These are phyloP conservation scores for Oscheius sp. DNA, from an alignment of 2,888 invertebrate species.

Conservation along the genomic window DNA sequence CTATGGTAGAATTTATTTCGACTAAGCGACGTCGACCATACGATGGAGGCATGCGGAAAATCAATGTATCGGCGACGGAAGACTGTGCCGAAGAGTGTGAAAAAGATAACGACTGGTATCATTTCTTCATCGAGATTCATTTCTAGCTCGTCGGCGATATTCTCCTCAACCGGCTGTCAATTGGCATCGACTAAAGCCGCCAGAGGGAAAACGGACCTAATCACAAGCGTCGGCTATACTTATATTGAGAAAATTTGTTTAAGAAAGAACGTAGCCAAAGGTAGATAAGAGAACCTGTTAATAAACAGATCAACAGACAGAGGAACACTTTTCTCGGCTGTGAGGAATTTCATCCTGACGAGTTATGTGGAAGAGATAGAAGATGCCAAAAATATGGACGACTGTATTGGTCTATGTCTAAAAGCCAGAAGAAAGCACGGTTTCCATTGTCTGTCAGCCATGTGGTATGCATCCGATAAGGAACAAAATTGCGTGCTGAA, in stretches of 20 bases:
- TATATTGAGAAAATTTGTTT: slow-evolving; percentile 25
- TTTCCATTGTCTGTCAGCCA: slow-evolving; percentile 11
- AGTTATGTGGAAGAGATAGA: slow-evolving; percentile 24
- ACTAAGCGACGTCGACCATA: slow-evolving; percentile 7
- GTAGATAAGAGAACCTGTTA: slow-evolving; percentile 7
- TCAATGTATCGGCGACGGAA: neutral
- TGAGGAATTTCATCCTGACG: slow-evolving; percentile 1
- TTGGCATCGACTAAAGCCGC: slow-evolving; percentile 11
- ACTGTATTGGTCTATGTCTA: slow-evolving; percentile 17
- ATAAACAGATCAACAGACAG: neutral
- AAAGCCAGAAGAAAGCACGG: slow-evolving; percentile 10
- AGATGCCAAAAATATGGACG: slow-evolving; percentile 13
- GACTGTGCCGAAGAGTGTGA: slow-evolving; percentile 11
- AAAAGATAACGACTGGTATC: slow-evolving; percentile 19
- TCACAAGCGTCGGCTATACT: neutral
- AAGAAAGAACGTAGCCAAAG: neutral
- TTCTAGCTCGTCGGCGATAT: slow-evolving; percentile 22
- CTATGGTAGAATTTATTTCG: slow-evolving; percentile 23
- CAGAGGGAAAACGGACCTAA: neutral
- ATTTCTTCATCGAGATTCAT: neutral
- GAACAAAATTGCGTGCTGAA: slow-evolving; percentile 15
- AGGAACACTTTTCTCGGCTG: slow-evolving; percentile 7
- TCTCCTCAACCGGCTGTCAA: slow-evolving; percentile 2
- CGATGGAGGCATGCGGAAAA: neutral
- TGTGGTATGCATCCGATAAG: slow-evolving; percentile 10